These are phyloP conservation scores for Caenorhabditis tropicalis DNA, from an alignment of 1,140 invertebrate genomes.

Conservation along the genomic window DNA sequence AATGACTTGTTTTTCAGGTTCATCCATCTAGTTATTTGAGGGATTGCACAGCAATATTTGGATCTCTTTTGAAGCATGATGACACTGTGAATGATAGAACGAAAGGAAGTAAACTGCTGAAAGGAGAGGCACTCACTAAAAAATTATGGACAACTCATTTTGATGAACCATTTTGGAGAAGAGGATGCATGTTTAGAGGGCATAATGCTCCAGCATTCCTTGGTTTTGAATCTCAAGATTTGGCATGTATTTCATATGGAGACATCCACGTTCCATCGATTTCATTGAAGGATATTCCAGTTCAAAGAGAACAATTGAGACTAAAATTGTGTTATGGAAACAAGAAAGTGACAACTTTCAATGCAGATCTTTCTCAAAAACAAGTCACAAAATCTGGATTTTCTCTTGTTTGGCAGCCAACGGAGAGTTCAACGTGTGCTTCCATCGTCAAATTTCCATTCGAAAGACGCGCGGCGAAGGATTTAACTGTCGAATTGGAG, in stretches of 20 bases:
- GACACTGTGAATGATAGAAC: slow-evolving; percentile 73
- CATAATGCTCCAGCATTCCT: slow-evolving; percentile 69
- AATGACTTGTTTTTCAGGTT: slow-evolving; percentile 59
- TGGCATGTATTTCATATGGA: slow-evolving; percentile 64
- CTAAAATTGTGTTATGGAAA: slow-evolving; percentile 55
- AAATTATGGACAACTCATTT: slow-evolving; percentile 68
- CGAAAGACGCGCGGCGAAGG: slow-evolving; percentile 60
- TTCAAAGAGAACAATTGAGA: slow-evolving; percentile 69
- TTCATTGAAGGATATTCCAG: slow-evolving; percentile 68
- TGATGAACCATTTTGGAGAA: slow-evolving; percentile 69
- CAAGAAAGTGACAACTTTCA: slow-evolving; percentile 68
- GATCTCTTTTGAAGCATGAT: slow-evolving; percentile 72
- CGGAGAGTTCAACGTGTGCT: slow-evolving; percentile 58
- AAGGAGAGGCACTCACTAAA: slow-evolving; percentile 68
- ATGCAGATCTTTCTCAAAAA: slow-evolving; percentile 71
- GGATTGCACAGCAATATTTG: slow-evolving; percentile 73
- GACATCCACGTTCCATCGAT: slow-evolving; percentile 72
- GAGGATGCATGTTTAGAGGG: slow-evolving; percentile 72
- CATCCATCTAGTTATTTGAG: slow-evolving; percentile 73
- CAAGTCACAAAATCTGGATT: slow-evolving; percentile 70
- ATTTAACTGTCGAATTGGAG: slow-evolving; percentile 55
- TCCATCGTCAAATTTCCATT: slow-evolving; percentile 72
- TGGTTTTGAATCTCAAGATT: slow-evolving; percentile 69
- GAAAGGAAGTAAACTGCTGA: slow-evolving; percentile 72
- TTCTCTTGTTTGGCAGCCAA: slow-evolving; percentile 71